These are phyloP conservation scores for Anguilla rostrata DNA, from an alignment of 2,113 vertebrate species.

Conservation along the genomic window DNA sequence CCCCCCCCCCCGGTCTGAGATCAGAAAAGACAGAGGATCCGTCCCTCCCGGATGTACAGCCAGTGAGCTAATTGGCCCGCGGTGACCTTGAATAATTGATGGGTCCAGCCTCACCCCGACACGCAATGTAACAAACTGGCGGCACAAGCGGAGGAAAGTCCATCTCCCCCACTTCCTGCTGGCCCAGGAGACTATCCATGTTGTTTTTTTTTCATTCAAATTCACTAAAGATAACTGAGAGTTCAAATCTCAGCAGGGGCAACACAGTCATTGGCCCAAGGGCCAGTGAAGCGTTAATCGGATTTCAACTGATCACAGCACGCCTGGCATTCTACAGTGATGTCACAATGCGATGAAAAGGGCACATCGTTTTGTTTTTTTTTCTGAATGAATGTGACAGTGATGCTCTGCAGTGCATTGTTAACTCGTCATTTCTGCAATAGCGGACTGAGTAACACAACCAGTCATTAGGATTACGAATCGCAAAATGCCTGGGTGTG, in stretches of 20 bases:
- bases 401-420: neutral
- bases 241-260: constrained; percentile 15
- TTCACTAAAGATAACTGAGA: neutral
- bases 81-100: constrained; percentile 54
- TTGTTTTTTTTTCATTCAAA: neutral
- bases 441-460: neutral
- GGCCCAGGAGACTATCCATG: neutral
- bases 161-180: neutral
- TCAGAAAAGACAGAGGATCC: constrained; percentile 6
- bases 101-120: constrained; percentile 15
- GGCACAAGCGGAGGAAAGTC: constrained; percentile 27
- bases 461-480: neutral
- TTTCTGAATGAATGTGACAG: neutral
- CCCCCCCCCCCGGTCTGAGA: neutral
- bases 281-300: too few species aligned
- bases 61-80: constrained; percentile 46
- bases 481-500: neutral
- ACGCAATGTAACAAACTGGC: neutral
- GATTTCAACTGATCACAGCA: too few species aligned
- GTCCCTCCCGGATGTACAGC: constrained; percentile 41
- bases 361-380: neutral
- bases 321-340: neutral
- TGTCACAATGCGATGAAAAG: neutral
- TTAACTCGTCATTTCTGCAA: neutral
- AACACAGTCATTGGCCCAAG: neutral